Evolutionary conservation across 2,797 vertebrate genomes (phyloP).

Genomic region (Tangara arthus): DNA sequence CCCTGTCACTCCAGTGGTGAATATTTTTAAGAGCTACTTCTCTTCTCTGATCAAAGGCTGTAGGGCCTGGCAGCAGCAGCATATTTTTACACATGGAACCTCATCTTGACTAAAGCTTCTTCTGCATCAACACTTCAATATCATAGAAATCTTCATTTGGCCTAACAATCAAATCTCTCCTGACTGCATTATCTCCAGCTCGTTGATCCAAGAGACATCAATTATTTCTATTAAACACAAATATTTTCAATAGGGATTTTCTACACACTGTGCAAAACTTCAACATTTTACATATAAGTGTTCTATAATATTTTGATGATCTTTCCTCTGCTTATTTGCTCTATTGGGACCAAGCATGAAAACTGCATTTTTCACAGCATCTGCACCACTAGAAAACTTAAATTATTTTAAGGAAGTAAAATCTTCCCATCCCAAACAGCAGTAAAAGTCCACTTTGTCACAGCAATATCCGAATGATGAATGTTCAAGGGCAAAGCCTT

Average conservation of each 20-base stretch:
- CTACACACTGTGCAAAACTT: neutral
- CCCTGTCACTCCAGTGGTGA: neutral
- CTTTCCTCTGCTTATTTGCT: neutral
- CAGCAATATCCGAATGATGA: neutral
- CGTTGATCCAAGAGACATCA: neutral
- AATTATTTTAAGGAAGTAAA: conserved; percentile 33
- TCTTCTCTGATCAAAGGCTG: neutral
- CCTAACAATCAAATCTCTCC: neutral
- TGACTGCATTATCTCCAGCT: neutral
- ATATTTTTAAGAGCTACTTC: neutral
- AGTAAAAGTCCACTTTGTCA: conserved; percentile 52
- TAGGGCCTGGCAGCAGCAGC: fast-evolving
- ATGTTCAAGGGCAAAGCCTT: conserved; percentile 57
- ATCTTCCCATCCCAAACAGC: neutral
- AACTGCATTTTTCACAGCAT: neutral
- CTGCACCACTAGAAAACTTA: neutral
- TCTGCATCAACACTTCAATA: neutral
- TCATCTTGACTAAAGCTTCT: neutral
- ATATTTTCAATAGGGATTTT: neutral
- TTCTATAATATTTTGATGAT: neutral
- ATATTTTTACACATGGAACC: neutral
- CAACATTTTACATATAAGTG: neutral
- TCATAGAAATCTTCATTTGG: neutral
- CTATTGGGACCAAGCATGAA: neutral
- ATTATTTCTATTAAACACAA: neutral